Evolutionary conservation across 2,888 invertebrate genomes (phyloP).

Genomic region (Ophraella communa): DNA sequence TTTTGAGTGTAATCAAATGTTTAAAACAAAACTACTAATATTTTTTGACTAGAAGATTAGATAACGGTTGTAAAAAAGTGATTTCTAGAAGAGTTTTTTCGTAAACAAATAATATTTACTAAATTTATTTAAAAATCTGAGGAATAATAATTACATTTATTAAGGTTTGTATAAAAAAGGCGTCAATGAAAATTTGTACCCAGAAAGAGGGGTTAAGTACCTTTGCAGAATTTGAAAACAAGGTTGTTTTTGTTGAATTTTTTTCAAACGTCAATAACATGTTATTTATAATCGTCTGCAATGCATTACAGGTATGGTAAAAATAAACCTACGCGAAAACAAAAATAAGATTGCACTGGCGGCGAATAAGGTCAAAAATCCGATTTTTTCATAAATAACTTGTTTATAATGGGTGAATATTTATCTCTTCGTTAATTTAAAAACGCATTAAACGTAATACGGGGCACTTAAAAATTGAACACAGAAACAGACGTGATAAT

Average conservation of each 20-base stretch:
- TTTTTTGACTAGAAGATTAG: not conserved
- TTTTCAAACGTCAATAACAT: slow-evolving; percentile 34
- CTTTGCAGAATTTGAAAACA: slow-evolving; percentile 32
- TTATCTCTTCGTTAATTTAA: slow-evolving; percentile 6
- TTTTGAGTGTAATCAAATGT: not conserved
- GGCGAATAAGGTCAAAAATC: slow-evolving; percentile 20
- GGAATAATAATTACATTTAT: not conserved
- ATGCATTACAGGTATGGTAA: slow-evolving; percentile 34
- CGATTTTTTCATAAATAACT: slow-evolving; percentile 11
- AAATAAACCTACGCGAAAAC: slow-evolving; percentile 31
- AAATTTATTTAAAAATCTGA: not conserved
- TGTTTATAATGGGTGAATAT: slow-evolving; percentile 11
- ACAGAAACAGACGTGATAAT: too few species aligned
- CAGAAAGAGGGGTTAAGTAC: slow-evolving; percentile 28
- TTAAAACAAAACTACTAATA: not conserved
- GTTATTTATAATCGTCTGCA: slow-evolving; percentile 35
- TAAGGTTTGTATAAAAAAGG: slow-evolving; percentile 9
- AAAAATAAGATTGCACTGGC: slow-evolving; percentile 33
- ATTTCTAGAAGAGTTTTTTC: slow-evolving; percentile 4
- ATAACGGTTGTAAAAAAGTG: not conserved
- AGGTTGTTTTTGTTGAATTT: slow-evolving; percentile 33
- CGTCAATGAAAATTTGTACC: slow-evolving; percentile 20
- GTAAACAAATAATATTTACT: slow-evolving; percentile 20
- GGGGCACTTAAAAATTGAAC: too few species aligned
- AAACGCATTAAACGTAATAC: slow-evolving; percentile 7